Conservation (phyloP, 1,140 invertebrate species). For the Caerostris darwini region DNA sequence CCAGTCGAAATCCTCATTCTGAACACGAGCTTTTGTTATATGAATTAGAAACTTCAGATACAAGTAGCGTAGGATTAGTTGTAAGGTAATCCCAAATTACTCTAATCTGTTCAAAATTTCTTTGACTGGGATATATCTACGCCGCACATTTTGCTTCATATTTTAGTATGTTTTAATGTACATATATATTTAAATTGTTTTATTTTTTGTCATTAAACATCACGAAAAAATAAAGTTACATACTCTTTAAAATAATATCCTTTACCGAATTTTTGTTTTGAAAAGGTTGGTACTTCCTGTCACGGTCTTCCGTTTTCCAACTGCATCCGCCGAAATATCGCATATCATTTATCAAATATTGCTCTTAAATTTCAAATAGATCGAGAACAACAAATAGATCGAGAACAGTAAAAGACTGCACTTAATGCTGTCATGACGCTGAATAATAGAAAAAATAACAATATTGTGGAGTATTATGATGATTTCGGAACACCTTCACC, state of each 20-base stretch:
- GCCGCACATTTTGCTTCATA: neutral
- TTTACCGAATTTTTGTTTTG: slow-evolving; percentile 81
- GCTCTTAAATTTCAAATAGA: neutral
- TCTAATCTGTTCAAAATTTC: neutral
- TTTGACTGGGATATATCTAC: neutral
- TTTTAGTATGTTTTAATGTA: too few species aligned
- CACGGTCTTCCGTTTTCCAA: slow-evolving; percentile 26
- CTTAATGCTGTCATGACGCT: neutral
- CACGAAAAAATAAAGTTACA: neutral
- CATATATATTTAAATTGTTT: too few species aligned
- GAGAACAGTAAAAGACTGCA: neutral
- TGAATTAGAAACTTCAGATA: slow-evolving; percentile 87
- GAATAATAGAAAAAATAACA: neutral
- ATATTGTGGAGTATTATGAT: neutral
- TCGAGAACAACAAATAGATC: neutral
- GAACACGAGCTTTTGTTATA: slow-evolving; percentile 84
- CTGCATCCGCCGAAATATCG: neutral
- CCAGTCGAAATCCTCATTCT: slow-evolving; percentile 69
- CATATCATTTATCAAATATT: slow-evolving; percentile 21
- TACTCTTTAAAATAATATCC: neutral
- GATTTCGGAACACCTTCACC: neutral
- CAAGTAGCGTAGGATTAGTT: slow-evolving; percentile 85
- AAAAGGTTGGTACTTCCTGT: slow-evolving; percentile 81
- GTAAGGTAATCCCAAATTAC: slow-evolving; percentile 83
- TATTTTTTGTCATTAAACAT: neutral